Conservation (phyloP, 2,797 vertebrate species). For the Micropoecilia bifurca region DNA sequence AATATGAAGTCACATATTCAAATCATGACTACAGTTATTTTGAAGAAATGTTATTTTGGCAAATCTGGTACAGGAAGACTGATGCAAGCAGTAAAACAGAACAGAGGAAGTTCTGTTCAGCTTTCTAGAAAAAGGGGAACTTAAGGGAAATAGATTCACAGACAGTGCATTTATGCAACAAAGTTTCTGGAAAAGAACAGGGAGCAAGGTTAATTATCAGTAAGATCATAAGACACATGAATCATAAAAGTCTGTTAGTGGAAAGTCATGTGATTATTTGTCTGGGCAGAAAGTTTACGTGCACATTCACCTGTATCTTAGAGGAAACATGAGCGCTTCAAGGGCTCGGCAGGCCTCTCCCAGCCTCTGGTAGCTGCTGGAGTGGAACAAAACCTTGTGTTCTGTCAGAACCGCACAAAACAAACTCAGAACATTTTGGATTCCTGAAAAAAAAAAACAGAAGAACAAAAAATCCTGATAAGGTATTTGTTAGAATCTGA, state of each 20-base stretch:
- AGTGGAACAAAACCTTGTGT: constrained; percentile 98
- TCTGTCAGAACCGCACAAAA: constrained; percentile 98
- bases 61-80: not conserved
- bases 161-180: not conserved
- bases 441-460: constrained; percentile 82
- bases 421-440: constrained; percentile 96
- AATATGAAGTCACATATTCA: not conserved
- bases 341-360: constrained; percentile 94
- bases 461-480: constrained; percentile 37
- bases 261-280: constrained; percentile 37
- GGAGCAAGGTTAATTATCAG: constrained; percentile 45
- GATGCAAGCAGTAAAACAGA: not conserved
- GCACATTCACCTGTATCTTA: constrained; percentile 92
- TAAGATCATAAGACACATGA: constrained; percentile 14
- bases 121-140: not conserved
- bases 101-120: not conserved
- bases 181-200: constrained; percentile 26
- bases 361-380: constrained; percentile 96
- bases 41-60: not conserved
- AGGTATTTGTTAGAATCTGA: constrained; percentile 50
- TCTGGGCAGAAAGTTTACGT: not conserved
- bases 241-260: constrained; percentile 14
- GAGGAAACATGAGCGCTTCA: constrained; percentile 97
- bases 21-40: not conserved
- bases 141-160: not conserved